Conservation (phyloP, 2,113 vertebrate genomes). For the Lipophrys pholis region DNA sequence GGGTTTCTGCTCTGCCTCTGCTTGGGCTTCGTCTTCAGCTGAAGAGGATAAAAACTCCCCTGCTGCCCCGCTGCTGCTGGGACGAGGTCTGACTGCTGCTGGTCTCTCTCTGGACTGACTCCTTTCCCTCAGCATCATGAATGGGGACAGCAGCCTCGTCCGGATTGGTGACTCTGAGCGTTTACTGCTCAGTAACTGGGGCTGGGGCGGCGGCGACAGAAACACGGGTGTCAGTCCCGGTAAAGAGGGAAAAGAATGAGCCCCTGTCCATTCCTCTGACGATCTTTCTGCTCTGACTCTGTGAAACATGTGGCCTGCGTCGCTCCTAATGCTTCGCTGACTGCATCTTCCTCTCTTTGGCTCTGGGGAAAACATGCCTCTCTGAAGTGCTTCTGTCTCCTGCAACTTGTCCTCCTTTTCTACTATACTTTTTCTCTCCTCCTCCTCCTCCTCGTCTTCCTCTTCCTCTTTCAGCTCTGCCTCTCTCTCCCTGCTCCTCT, state of each 20-base stretch:
- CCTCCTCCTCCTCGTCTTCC: constrained; percentile 6
- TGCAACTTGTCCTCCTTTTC: constrained; percentile 1
- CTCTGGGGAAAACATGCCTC: constrained; percentile 21
- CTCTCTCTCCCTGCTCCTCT: constrained; percentile 69
- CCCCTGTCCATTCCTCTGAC: background rate
- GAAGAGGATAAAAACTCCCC: constrained; percentile 37
- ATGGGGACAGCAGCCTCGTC: constrained; percentile 76
- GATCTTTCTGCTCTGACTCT: constrained; percentile 26
- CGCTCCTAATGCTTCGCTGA: constrained; percentile 10
- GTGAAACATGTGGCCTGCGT: background rate
- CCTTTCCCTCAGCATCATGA: constrained; percentile 88
- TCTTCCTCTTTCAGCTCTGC: constrained; percentile 6
- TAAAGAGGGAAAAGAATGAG: background rate
- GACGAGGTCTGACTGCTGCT: constrained; percentile 52
- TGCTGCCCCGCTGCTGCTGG: constrained; percentile 14
- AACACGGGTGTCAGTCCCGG: background rate
- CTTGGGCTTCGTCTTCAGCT: constrained; percentile 65
- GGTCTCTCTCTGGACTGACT: constrained; percentile 87
- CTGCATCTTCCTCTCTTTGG: constrained; percentile 32
- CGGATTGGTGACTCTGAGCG: constrained; percentile 74
- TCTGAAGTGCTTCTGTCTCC: constrained; percentile 26
- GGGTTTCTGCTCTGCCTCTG: constrained; percentile 63
- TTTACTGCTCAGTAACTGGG: constrained; percentile 49
- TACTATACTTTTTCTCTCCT: constrained; percentile 7
- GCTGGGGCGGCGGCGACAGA: constrained; percentile 5